These are phyloP conservation scores for Aramus guarauna DNA, from an alignment of 2,113 vertebrate genomes.

Conservation along the genomic window DNA sequence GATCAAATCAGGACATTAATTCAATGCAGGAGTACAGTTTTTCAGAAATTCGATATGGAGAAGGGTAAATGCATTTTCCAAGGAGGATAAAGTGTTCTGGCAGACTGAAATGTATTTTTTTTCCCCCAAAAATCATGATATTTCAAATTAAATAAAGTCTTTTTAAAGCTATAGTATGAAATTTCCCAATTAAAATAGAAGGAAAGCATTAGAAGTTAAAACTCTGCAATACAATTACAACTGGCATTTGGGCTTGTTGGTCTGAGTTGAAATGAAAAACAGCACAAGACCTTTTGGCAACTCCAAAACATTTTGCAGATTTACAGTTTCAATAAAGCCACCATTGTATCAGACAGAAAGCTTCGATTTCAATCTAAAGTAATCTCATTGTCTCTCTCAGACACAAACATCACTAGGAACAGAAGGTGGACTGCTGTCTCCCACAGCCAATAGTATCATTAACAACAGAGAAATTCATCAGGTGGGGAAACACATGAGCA, in stretches of 20 bases:
- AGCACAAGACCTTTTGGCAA: background rate
- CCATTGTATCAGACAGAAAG: background rate
- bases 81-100: background rate
- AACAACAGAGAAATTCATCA: background rate
- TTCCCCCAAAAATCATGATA: background rate
- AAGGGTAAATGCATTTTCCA: background rate
- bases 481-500: background rate
- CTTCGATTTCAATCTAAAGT: background rate
- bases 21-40: background rate
- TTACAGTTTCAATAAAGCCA: slow-evolving; percentile 7
- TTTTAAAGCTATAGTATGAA: background rate
- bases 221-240: background rate
- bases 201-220: background rate
- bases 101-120: background rate
- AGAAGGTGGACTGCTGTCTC: background rate
- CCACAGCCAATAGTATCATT: background rate
- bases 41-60: background rate
- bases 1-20: background rate
- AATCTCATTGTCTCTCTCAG: background rate
- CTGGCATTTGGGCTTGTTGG: background rate
- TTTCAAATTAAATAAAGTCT: background rate
- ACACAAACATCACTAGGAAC: background rate
- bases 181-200: background rate
- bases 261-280: background rate
- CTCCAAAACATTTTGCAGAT: background rate